Evolutionary conservation across 2,113 vertebrate genomes (phyloP).

Genomic region (Salvelinus namaycush): DNA sequence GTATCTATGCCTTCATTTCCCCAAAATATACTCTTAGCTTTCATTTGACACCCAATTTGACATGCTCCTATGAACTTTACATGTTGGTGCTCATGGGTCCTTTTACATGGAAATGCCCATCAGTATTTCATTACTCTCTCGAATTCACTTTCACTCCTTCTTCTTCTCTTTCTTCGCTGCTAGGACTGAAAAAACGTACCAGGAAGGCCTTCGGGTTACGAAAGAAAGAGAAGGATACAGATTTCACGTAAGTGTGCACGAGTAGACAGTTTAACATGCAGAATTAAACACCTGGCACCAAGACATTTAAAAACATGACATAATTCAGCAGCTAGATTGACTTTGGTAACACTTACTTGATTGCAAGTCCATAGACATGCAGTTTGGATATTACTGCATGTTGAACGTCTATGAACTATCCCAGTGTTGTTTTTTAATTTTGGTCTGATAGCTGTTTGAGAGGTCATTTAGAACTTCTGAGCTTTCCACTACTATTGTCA

Average conservation of each 20-base stretch:
- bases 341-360: neutral
- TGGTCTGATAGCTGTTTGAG: no score
- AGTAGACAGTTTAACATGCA: neutral
- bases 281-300: neutral
- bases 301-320: neutral
- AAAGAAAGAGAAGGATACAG: conserved; percentile 95
- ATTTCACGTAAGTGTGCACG: conserved; percentile 85
- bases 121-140: neutral
- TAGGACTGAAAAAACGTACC: conserved; percentile 99
- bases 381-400: no score
- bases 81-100: no score
- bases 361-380: neutral
- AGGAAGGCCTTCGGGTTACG: conserved; percentile 96
- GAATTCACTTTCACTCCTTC: neutral
- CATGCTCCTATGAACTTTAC: no score
- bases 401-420: no score
- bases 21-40: no score
- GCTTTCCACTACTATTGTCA: neutral
- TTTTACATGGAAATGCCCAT: no score
- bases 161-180: neutral
- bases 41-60: no score
- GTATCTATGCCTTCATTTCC: no score
- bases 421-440: no score
- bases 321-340: neutral
- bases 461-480: neutral